phyloP scores from a whole-genome alignment of 2,888 invertebrate genomes.

The Macrosiphum euphorbiae region DNA sequence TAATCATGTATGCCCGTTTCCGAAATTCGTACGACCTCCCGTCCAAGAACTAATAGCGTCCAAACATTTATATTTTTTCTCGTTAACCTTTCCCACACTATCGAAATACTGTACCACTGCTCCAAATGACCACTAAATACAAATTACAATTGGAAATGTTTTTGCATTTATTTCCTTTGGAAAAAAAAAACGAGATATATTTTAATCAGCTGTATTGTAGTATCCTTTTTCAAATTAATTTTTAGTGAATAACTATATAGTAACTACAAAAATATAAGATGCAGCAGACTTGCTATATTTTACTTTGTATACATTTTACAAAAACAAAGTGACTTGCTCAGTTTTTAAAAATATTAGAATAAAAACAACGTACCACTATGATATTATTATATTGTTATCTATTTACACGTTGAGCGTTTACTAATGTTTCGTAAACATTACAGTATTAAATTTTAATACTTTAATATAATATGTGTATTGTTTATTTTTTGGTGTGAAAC shows the following conservation, averaged over 20 bases:
- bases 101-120: too few species aligned
- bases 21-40: too few species aligned
- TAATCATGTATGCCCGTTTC: too few species aligned
- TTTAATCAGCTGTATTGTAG: not conserved
- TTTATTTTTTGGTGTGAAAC: not conserved
- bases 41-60: too few species aligned
- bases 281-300: not conserved
- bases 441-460: not conserved
- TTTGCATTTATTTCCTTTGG: not conserved
- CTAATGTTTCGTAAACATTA: not conserved
- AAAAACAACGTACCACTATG: not conserved
- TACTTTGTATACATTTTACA: not conserved
- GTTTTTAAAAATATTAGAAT: not conserved
- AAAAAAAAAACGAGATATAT: not conserved
- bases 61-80: too few species aligned
- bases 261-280: not conserved
- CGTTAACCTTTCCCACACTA: too few species aligned
- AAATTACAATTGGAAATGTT: too few species aligned
- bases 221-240: not conserved
- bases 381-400: not conserved
- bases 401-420: not conserved
- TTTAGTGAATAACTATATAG: not conserved
- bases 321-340: not conserved
- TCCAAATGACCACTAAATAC: too few species aligned
- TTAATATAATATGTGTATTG: not conserved